phyloP scores from a whole-genome alignment of 2,888 invertebrate genomes.

The Luperina testacea region DNA sequence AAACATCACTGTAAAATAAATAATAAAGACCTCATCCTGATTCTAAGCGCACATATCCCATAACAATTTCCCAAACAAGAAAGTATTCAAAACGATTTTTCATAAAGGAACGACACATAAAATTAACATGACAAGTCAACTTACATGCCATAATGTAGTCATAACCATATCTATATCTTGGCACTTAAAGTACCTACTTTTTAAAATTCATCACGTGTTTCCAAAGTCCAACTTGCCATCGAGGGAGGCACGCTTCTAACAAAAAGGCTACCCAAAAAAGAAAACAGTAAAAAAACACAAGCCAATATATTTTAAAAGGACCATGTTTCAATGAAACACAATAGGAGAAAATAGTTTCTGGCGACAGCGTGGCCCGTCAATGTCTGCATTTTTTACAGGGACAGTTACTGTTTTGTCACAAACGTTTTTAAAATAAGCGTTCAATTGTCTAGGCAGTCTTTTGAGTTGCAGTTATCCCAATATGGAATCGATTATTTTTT shows the following conservation, averaged over 20 bases:
- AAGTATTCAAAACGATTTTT: conserved; percentile 72
- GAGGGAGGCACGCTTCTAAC: conserved; percentile 82
- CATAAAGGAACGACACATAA: conserved; percentile 75
- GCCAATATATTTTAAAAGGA: conserved; percentile 84
- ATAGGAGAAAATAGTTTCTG: conserved; percentile 84
- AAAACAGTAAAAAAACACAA: conserved; percentile 75
- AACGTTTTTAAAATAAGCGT: conserved; percentile 36
- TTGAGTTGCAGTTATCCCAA: conserved; percentile 17
- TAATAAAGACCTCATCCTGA: conserved; percentile 69
- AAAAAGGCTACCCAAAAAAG: conserved; percentile 79
- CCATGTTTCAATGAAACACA: conserved; percentile 82
- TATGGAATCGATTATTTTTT: conserved; percentile 44
- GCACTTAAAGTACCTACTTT: conserved; percentile 79
- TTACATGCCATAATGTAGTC: conserved; percentile 79
- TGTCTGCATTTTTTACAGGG: conserved; percentile 70
- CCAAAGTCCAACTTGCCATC: conserved; percentile 76
- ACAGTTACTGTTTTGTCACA: conserved; percentile 56
- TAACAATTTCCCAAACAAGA: conserved; percentile 73
- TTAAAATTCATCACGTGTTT: conserved; percentile 88
- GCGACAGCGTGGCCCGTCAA: conserved; percentile 79
- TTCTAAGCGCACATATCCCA: conserved; percentile 72
- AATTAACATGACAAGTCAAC: conserved; percentile 84
- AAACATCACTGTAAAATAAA: conserved; percentile 52
- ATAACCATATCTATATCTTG: conserved; percentile 81
- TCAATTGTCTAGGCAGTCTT: conserved; percentile 47